These are phyloP conservation scores for Sitobion miscanthi DNA, from an alignment of 1,140 invertebrate genomes.

Conservation along the genomic window DNA sequence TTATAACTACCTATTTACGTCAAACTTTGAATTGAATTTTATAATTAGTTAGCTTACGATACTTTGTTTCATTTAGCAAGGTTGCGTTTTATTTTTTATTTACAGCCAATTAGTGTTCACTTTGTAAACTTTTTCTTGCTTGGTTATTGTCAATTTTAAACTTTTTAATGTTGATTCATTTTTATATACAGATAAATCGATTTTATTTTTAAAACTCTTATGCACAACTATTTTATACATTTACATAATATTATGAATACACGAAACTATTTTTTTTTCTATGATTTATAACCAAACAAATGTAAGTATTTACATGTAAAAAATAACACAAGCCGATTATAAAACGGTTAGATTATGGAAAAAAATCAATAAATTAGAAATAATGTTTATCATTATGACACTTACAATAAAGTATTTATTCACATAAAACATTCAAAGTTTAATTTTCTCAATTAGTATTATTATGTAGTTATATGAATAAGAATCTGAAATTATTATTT, in stretches of 20 bases:
- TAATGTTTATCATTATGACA: not conserved
- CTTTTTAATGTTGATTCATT: constrained; percentile 1
- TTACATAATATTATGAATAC: not conserved
- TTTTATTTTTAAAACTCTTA: not conserved
- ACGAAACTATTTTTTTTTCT: not conserved
- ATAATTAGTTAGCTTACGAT: not conserved
- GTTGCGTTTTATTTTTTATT: not conserved
- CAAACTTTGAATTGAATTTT: not conserved
- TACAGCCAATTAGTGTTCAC: constrained; percentile 21
- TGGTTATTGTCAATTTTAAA: not conserved
- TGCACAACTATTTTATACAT: not conserved
- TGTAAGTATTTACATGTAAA: not conserved
- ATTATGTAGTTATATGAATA: not conserved
- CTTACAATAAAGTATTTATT: not conserved
- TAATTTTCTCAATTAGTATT: not conserved
- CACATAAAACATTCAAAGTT: not conserved
- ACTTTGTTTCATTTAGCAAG: not conserved
- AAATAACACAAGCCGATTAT: not conserved
- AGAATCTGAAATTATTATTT: not conserved
- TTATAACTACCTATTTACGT: not conserved
- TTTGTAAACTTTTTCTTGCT: constrained; percentile 29
- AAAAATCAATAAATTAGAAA: not conserved
- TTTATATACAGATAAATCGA: not conserved
- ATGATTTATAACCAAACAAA: not conserved
- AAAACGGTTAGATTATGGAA: not conserved